A percentile compares a stretch with the other conserved stretches of the same genome.
Evolutionary conservation across 2,113 vertebrate species (phyloP).

Genomic region (Semnopithecus entellus): DNA sequence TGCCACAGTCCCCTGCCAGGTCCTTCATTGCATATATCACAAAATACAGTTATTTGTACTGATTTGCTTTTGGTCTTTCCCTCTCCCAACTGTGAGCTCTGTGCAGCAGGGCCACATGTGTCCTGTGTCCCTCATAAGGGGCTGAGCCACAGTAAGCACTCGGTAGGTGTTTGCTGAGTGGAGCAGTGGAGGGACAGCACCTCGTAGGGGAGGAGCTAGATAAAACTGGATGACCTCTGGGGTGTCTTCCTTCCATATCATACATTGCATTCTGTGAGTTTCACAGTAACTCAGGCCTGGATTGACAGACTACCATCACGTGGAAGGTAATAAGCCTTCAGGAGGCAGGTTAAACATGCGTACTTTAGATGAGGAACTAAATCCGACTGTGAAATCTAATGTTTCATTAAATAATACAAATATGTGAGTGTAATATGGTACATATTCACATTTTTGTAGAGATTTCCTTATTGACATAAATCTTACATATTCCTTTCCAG

Average conservation of each 20-base stretch:
- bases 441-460: neutral
- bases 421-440: neutral
- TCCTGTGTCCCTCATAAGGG: rapidly evolving
- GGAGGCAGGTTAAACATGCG: neutral
- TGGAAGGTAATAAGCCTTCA: neutral
- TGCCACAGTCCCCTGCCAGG: neutral
- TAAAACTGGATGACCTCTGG: neutral
- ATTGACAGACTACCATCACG: neutral
- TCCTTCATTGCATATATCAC: neutral
- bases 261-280: neutral
- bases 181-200: neutral
- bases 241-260: neutral
- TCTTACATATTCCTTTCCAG: neutral
- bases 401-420: conserved; percentile 2
- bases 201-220: neutral
- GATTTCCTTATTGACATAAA: neutral
- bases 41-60: too few relatives aligned
- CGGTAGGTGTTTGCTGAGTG: neutral
- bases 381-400: neutral
- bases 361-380: neutral
- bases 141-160: neutral
- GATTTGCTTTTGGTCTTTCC: neutral
- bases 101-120: neutral
- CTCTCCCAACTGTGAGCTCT: neutral
- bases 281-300: neutral